Evolutionary conservation across 2,888 invertebrate genomes (phyloP).

Genomic region (Aromia moschata): DNA sequence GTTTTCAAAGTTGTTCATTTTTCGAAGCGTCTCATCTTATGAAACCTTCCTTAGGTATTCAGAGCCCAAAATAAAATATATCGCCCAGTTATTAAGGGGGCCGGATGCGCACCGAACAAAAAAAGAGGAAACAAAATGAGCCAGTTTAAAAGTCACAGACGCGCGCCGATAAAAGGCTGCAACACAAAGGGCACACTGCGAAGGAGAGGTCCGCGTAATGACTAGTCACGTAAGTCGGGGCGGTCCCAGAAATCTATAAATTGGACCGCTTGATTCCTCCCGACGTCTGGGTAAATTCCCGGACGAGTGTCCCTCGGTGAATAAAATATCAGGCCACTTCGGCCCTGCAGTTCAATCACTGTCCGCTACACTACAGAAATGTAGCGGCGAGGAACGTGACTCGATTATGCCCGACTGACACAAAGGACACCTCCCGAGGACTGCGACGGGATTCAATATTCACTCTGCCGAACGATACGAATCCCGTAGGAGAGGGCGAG

Average conservation of each 20-base stretch:
- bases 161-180: conserved; percentile 1
- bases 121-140: conserved; percentile 1
- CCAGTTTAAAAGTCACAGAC: conserved; percentile 5
- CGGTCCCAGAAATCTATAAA: conserved; percentile 48
- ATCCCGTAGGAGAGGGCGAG: conserved; percentile 39
- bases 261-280: conserved; percentile 52
- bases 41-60: too few relatives aligned
- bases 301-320: conserved; percentile 56
- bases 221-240: conserved; percentile 33
- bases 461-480: conserved; percentile 43
- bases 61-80: too few relatives aligned
- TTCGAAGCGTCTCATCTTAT: too few relatives aligned
- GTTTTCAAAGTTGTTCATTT: too few relatives aligned
- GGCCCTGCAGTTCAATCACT: conserved; percentile 58
- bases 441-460: conserved; percentile 45
- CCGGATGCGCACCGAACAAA: too few relatives aligned
- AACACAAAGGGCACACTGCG: conserved; percentile 4
- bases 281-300: conserved; percentile 55
- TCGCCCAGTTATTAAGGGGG: too few relatives aligned
- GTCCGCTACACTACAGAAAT: conserved; percentile 50
- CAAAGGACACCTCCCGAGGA: conserved; percentile 41
- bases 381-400: conserved; percentile 47
- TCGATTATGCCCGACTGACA: conserved; percentile 41
- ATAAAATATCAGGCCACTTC: conserved; percentile 59
- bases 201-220: conserved; percentile 13